Evolutionary conservation across 2,888 invertebrate species (phyloP), one percentile per base, ranked within the genome.

Genomic region (Invenusta paracnida): DNA sequence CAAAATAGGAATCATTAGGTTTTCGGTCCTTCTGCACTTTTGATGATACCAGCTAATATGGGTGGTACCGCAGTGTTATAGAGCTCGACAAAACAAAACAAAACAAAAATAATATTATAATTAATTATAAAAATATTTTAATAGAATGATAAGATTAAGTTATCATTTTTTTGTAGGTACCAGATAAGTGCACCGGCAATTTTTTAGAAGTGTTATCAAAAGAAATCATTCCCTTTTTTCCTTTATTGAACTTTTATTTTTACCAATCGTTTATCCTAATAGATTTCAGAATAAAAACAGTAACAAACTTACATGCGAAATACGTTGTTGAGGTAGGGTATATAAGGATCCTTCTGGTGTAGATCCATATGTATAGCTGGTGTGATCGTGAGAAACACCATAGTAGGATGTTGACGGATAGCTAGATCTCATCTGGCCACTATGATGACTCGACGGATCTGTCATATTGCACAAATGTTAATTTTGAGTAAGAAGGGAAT

Each of bases 341-440:
- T 73, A 73, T 73, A 73, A 73, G 23, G 73, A 73, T 73, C 73
- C 73, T n/a, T n/a, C n/a, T 23, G 73, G 73, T n/a, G 73, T 25
- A 73, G 73, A 73, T 2, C 11, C 25, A 73, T 73, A 73, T 23
- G 73, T 23, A 23, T 73, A 73, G 73, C 23, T n/a, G n/a, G n/a
- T 73, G 5, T 73, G 73, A 23, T 73, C 73, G 17, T 73, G 73
- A 5, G 73, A 73, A 25, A 13, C 23, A 73, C 73, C n/a, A n/a
- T n/a, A n/a, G n/a, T n/a, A n/a, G n/a, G n/a, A n/a, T n/a, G n/a
- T n/a, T n/a, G n/a, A n/a, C n/a, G n/a, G n/a, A n/a, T n/a, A 48
- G 48, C 48, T 11, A 48, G 73, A 5, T 73, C 73, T 5, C 5
- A 73, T 73, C 11, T 2, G 73, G 5, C 73, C 73, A 73, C 23